Evolutionary conservation across 2,113 vertebrate genomes (phyloP).

Genomic region (Heterotis niloticus): DNA sequence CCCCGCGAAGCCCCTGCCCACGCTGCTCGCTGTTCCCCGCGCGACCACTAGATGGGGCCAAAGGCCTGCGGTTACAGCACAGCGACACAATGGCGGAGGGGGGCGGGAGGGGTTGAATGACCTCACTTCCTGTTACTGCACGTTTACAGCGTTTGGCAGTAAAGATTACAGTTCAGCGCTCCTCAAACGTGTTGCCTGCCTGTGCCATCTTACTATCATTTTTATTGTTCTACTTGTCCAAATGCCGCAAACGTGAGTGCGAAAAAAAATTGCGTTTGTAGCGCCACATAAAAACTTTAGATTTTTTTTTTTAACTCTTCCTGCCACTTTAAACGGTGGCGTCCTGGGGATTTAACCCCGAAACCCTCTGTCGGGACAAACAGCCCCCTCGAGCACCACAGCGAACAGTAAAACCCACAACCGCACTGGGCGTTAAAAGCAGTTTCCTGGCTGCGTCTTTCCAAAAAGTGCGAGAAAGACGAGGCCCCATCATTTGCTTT

Average conservation of each 20-base stretch:
- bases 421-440: too few species aligned
- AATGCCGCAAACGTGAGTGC: too few species aligned
- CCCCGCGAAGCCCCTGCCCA: neutral
- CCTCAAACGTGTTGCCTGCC: neutral
- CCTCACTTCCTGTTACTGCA: slow-evolving; percentile 12
- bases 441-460: slow-evolving; percentile 49
- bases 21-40: neutral
- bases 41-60: slow-evolving; percentile 23
- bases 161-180: neutral
- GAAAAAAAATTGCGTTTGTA: too few species aligned
- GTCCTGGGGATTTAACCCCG: too few species aligned
- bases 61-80: neutral
- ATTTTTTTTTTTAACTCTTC: too few species aligned
- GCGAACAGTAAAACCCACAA: too few species aligned
- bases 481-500: slow-evolving; percentile 74
- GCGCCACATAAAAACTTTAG: too few species aligned
- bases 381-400: too few species aligned
- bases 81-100: neutral
- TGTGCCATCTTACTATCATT: slow-evolving; percentile 17
- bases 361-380: too few species aligned
- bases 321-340: too few species aligned
- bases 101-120: neutral
- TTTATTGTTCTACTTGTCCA: slow-evolving; percentile 23
- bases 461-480: slow-evolving; percentile 71
- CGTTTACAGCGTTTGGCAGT: neutral